Base-by-base conservation (phyloP, 2,888 invertebrate species). In the Tryphoninae sp. region DNA sequence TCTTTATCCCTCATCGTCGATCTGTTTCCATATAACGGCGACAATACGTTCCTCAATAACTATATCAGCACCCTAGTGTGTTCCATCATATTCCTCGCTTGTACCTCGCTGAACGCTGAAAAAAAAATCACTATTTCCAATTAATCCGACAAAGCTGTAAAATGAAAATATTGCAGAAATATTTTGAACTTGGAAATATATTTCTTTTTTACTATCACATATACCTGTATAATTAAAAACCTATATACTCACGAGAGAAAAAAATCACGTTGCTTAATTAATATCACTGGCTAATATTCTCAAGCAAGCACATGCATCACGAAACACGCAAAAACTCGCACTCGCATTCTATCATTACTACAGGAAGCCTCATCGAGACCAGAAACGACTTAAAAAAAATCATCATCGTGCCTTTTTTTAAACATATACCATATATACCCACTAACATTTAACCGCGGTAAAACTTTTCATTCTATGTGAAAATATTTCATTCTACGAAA, bases 1-100 rank as follows among this genome's bases (percentile, higher is more conserved):
- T 83, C 72, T 62, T 49, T n/a, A 42, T 53, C 61, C 79, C 74
- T 92, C 91, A 93, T 93, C 93, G 93, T 69, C 61, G 42, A 93
- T 92, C 93, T 93, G 93, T 93, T 93, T 93, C 93, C 93, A 92
- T 90, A 92, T 90, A 86, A 86, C 88, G 79, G 69, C 74, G 68
- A 79, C 64, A 51, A 11, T 58, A 23, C 11, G 22, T 40, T 33
- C 62, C 67, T 55, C n/a, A 62, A 62, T 80, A 77, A 77, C 55
- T 61, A 74, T 69, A 19, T 19, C 19, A 64, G 69, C 79, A 85
- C 81, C 74, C 67, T 75, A 69, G n/a, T 62, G 53, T 87, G 53
- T 87, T 88, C 89, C 86, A 88, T 87, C 76, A 67, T 83, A 65
- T 64, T 55, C 23, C 53, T 55, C 26, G 61, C 74, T 75, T 62